Conservation (phyloP, 2,113 vertebrate genomes). For the Syrmaticus mikado region DNA sequence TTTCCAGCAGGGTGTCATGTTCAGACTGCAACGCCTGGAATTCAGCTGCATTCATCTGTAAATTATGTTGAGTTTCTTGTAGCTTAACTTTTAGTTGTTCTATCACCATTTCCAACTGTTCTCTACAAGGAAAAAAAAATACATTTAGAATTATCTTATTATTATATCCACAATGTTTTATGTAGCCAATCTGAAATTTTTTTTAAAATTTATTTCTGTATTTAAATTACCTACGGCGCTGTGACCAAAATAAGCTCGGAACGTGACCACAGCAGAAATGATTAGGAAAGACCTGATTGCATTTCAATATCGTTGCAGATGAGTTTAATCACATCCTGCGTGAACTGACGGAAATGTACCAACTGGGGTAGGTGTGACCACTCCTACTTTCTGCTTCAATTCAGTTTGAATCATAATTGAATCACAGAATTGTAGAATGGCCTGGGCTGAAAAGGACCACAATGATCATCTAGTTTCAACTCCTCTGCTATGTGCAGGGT, state of each 20-base stretch:
- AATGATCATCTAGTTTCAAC: no score
- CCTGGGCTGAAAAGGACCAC: no score
- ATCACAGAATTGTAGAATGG: no score
- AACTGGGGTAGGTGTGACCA: neutral
- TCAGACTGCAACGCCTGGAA: slow-evolving; percentile 90
- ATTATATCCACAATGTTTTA: neutral
- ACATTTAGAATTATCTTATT: neutral
- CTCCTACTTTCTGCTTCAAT: neutral
- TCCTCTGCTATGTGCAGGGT: no score
- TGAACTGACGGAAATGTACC: neutral
- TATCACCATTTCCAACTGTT: slow-evolving; percentile 85
- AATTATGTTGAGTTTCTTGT: slow-evolving; percentile 87
- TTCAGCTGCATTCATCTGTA: slow-evolving; percentile 83
- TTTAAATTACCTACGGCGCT: neutral
- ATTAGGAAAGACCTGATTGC: neutral
- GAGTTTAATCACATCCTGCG: neutral
- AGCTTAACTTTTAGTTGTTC: slow-evolving; percentile 89
- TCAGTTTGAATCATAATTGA: neutral
- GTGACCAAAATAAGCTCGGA: neutral
- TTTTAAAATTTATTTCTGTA: neutral
- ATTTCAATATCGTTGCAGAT: neutral
- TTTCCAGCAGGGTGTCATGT: slow-evolving; percentile 91
- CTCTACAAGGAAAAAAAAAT: slow-evolving; percentile 72
- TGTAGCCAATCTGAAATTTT: neutral
- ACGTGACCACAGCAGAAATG: neutral